Evolutionary conservation across 2,888 invertebrate genomes (phyloP).

Genomic region (Rotaria magnacalcarata): DNA sequence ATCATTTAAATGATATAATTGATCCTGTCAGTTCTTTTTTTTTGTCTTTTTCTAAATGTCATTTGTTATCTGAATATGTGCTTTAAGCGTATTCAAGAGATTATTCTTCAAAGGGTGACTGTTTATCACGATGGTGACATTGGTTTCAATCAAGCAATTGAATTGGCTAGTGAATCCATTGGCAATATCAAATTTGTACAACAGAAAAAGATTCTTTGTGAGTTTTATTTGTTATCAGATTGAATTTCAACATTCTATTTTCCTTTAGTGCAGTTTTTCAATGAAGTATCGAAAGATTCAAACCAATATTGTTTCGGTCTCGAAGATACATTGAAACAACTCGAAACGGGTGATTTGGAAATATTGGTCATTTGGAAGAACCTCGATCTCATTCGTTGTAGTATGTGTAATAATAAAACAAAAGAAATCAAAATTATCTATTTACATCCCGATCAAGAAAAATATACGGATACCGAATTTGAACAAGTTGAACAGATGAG

Average conservation of each 20-base stretch:
- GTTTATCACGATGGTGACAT: constrained; percentile 37
- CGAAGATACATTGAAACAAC: constrained; percentile 87
- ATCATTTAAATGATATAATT: constrained; percentile 33
- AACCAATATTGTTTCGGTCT: constrained; percentile 99
- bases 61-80: no score
- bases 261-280: constrained; percentile 64
- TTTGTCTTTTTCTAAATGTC: no score
- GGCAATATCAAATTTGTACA: constrained; percentile 99
- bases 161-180: constrained; percentile 65
- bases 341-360: constrained; percentile 95
- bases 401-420: constrained; percentile 79
- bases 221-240: constrained; percentile 66
- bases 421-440: constrained; percentile 79
- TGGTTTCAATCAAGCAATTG: constrained; percentile 42
- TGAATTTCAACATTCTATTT: constrained; percentile 61
- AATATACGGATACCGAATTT: constrained; percentile 90
- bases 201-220: constrained; percentile 95
- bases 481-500: constrained; percentile 95
- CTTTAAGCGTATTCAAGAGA: neutral
- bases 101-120: neutral
- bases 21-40: constrained; percentile 28
- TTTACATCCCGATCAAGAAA: constrained; percentile 94
- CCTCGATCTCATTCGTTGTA: constrained; percentile 91
- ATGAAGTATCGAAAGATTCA: constrained; percentile 82
- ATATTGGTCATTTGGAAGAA: constrained; percentile 99